phyloP scores from a whole-genome alignment of 2,888 invertebrate species.

The Drosophila mulleri region DNA sequence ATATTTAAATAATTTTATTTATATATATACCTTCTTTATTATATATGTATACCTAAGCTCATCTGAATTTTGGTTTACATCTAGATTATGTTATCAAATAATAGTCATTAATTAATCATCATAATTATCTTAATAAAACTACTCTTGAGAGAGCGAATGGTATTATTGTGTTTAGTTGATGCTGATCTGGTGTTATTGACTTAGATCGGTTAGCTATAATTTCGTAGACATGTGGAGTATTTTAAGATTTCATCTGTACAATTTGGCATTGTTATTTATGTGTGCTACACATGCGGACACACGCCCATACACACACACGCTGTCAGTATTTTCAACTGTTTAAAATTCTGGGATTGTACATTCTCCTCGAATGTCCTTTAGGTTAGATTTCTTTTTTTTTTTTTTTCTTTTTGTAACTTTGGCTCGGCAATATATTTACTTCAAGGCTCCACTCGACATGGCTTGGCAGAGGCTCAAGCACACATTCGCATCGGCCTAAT shows the following conservation, averaged over 20 bases:
- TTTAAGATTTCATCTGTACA: conserved; percentile 25
- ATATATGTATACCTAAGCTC: neutral
- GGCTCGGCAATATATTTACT: conserved; percentile 68
- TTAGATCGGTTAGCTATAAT: neutral
- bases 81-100: neutral
- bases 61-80: neutral
- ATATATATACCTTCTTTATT: neutral
- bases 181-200: neutral
- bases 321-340: conserved; percentile 45
- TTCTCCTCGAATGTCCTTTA: conserved; percentile 37
- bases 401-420: conserved; percentile 53
- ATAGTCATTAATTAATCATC: neutral
- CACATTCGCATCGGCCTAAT: conserved; percentile 48
- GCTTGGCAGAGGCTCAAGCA: conserved; percentile 21
- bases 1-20: neutral
- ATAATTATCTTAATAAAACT: neutral
- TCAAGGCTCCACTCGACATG: conserved; percentile 57
- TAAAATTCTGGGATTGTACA: conserved; percentile 68
- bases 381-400: conserved; percentile 8
- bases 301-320: conserved; percentile 12
- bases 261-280: conserved; percentile 18
- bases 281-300: conserved; percentile 2
- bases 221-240: neutral
- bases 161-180: neutral
- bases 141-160: neutral